Evolutionary conservation across 2,113 vertebrate species (phyloP), one percentile per base, ranked within the genome.

Genomic region (Odobenus rosmarus): DNA sequence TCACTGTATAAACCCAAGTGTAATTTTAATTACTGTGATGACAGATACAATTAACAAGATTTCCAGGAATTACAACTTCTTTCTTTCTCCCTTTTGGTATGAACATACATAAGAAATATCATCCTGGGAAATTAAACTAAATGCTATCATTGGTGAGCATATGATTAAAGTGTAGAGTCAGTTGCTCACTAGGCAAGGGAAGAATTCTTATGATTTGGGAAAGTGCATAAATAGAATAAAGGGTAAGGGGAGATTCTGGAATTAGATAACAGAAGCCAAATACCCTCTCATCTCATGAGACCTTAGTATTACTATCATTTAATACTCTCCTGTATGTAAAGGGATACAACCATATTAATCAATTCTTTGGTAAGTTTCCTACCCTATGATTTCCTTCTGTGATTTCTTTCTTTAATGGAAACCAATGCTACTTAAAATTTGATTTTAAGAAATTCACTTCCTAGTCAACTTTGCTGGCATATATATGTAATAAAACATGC

Each of bases 371-470:
- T 53, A 93, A 85, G 5, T 72, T 81, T 93, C 64, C 24, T 80
- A 42, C 7, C 61, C 19, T 64, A 46, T 61, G 24, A 42, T 64
- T 94, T 39, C 13, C 5, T 53, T 86, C 39, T 72, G 12, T 80
- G 39, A 62, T 84, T 83, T 87, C 3, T 55, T 57, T 82, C 13
- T 67, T 96, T 95, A 91, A 79, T 83, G 62, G 24, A 88, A 96
- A 79, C 1, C 19, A 94, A 85, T n/a, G 71, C 51, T 72, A 74
- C 2, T 72, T 94, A 80, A 92, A 84, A 28, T n/a, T 36, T 89
- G 39, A 61, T 28, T 71, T 69, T 91, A 82, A 84, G 2, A 62
- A 90, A 55, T 59, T 90, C 14, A 61, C 67, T 62, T 95, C 46
- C 24, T 88, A 79, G 36, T 49, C 36, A 90, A 83, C 31, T 87